Conservation (phyloP, 2,797 vertebrate species). For the Phoebastria nigripes region DNA sequence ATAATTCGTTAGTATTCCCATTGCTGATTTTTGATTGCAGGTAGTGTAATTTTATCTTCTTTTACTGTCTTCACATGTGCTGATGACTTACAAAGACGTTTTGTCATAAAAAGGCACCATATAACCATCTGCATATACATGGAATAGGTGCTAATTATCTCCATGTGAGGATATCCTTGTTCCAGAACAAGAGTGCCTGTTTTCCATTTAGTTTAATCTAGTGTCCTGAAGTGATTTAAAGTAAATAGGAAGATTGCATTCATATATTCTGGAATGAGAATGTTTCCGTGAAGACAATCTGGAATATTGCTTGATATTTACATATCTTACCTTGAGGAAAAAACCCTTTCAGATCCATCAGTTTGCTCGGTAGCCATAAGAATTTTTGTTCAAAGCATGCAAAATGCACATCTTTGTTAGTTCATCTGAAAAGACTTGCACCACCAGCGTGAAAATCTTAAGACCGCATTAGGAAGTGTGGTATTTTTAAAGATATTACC, state of each 20-base stretch:
- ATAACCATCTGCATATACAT: neutral
- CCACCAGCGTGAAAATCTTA: neutral
- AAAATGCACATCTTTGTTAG: neutral
- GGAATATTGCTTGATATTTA: neutral
- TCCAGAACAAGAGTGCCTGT: neutral
- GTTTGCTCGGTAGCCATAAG: neutral
- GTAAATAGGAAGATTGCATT: neutral
- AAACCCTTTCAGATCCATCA: neutral
- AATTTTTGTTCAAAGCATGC: neutral
- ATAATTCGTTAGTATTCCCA: neutral
- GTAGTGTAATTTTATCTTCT: neutral
- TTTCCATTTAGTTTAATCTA: slow-evolving; percentile 16
- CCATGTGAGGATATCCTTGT: slow-evolving; percentile 2
- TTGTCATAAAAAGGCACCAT: neutral
- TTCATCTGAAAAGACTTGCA: neutral
- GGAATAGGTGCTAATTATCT: slow-evolving; percentile 27
- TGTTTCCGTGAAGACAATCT: neutral
- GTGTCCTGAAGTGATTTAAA: slow-evolving; percentile 28
- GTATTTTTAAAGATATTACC: neutral
- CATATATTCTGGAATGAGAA: neutral
- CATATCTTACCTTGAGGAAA: neutral
- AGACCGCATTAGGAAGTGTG: neutral
- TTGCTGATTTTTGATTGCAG: slow-evolving; percentile 15
- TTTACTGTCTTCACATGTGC: neutral
- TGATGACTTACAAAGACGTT: neutral